A percentile compares a stretch with the other conserved stretches of the same genome.
phyloP scores from a whole-genome alignment of 2,888 invertebrate genomes.

The Melanchra persicariae region DNA sequence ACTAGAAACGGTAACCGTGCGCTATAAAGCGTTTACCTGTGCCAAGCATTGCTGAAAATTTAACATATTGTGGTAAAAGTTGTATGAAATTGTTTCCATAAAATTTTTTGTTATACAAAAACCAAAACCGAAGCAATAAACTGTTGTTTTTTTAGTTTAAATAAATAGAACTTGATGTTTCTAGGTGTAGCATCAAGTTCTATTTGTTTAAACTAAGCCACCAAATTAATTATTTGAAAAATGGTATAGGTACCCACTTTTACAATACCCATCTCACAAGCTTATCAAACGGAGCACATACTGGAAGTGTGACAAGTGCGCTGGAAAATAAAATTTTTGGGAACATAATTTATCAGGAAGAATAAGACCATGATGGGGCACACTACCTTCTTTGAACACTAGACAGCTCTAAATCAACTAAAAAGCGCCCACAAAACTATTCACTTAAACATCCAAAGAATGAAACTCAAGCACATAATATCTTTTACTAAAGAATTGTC shows the following conservation, averaged over 20 bases:
- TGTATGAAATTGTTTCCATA: constrained; percentile 13
- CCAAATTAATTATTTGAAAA: too few relatives aligned
- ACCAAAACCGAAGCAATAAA: background rate
- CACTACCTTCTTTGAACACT: too few relatives aligned
- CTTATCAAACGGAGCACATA: too few relatives aligned
- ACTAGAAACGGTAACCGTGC: constrained; percentile 69
- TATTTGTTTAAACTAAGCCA: background rate
- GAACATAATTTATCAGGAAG: too few relatives aligned
- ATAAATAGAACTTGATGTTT: too few relatives aligned
- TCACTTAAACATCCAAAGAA: background rate
- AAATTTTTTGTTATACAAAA: background rate
- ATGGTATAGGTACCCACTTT: too few relatives aligned
- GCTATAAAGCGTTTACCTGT: constrained; percentile 58
- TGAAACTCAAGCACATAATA: constrained; percentile 20
- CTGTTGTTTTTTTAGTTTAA: too few relatives aligned
- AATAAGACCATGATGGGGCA: too few relatives aligned
- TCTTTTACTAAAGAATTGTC: constrained; percentile 32
- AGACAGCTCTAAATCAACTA: background rate
- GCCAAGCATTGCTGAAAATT: constrained; percentile 56
- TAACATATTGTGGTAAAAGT: constrained; percentile 50
- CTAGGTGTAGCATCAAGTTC: too few relatives aligned
- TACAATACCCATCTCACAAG: too few relatives aligned
- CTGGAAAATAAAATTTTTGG: too few relatives aligned
- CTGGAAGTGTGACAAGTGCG: too few relatives aligned
- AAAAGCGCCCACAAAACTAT: background rate